phyloP scores from a whole-genome alignment of 2,888 invertebrate species.

The Morpho helenor region DNA sequence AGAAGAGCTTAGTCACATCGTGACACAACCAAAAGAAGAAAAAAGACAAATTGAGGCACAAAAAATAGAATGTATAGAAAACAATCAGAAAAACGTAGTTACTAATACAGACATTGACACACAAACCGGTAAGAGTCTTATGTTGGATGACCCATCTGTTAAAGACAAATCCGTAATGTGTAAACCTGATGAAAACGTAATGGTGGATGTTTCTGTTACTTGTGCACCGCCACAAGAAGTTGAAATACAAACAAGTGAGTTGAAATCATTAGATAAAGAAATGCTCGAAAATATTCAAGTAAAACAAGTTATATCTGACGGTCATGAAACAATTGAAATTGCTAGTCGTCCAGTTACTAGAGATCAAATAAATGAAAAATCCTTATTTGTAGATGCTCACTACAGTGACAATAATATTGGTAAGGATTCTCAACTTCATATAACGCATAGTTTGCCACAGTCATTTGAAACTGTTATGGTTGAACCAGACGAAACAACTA shows the following conservation, averaged over 20 bases:
- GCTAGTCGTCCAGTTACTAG: conserved; percentile 80
- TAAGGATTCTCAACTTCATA: conserved; percentile 83
- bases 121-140: conserved; percentile 82
- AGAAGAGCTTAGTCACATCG: conserved; percentile 3
- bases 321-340: conserved; percentile 85
- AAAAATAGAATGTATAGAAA: no score
- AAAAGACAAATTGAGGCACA: no score
- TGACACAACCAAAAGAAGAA: background rate
- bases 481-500: conserved; percentile 90
- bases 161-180: conserved; percentile 65
- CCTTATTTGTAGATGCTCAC: conserved; percentile 85
- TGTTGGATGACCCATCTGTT: conserved; percentile 61
- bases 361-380: conserved; percentile 76
- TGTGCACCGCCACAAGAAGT: conserved; percentile 78
- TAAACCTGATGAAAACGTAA: conserved; percentile 51
- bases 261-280: conserved; percentile 67
- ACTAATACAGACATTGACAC: conserved; percentile 75
- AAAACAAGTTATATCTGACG: conserved; percentile 80
- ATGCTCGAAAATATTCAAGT: conserved; percentile 82
- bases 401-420: conserved; percentile 78
- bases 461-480: conserved; percentile 90
- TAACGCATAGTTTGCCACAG: conserved; percentile 85
- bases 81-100: conserved; percentile 12
- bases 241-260: conserved; percentile 81
- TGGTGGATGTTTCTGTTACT: conserved; percentile 72